A percentile compares a stretch with the other conserved stretches of the same genome.
These are phyloP conservation scores for Nebria brevicollis DNA, from an alignment of 2,888 invertebrate species.

Conservation along the genomic window DNA sequence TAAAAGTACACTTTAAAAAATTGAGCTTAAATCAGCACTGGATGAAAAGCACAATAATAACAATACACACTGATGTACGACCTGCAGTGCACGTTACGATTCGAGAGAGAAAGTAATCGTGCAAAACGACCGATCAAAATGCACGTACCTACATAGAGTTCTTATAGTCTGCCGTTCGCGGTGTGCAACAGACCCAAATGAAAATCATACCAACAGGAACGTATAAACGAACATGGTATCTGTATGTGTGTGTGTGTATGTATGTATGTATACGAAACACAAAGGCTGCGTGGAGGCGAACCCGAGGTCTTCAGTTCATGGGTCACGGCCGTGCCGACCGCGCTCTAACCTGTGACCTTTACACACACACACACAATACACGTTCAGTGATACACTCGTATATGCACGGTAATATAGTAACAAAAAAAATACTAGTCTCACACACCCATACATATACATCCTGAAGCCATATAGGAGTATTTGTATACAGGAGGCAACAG, in stretches of 20 bases:
- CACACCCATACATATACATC: neutral
- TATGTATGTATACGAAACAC: conserved; percentile 2
- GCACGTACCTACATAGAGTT: neutral
- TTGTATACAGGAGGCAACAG: neutral
- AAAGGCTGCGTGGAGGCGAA: conserved; percentile 26
- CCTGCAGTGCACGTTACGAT: neutral
- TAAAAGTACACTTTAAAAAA: too few relatives aligned
- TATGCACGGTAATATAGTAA: conserved; percentile 2
- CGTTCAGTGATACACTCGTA: conserved; percentile 3
- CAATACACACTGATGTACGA: neutral
- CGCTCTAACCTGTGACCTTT: conserved; percentile 35
- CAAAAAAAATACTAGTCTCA: neutral
- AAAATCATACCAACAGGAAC: conserved; percentile 1
- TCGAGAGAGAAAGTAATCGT: conserved; percentile 1
- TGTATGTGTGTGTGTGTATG: conserved; percentile 2
- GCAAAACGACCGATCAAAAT: conserved; percentile 1
- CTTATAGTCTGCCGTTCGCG: neutral
- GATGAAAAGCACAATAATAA: neutral
- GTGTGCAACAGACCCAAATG: conserved; percentile 7
- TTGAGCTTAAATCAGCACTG: neutral
- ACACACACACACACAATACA: conserved; percentile 17
- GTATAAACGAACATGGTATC: neutral
- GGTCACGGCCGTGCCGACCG: conserved; percentile 40
- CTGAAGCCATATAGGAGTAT: neutral
- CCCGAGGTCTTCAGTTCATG: conserved; percentile 21